Percentiles rank a stretch among this genome's conserved stretches.
These are phyloP conservation scores for Tretioscincus oriximinensis DNA, from an alignment of 2,113 vertebrate species.

Conservation along the genomic window DNA sequence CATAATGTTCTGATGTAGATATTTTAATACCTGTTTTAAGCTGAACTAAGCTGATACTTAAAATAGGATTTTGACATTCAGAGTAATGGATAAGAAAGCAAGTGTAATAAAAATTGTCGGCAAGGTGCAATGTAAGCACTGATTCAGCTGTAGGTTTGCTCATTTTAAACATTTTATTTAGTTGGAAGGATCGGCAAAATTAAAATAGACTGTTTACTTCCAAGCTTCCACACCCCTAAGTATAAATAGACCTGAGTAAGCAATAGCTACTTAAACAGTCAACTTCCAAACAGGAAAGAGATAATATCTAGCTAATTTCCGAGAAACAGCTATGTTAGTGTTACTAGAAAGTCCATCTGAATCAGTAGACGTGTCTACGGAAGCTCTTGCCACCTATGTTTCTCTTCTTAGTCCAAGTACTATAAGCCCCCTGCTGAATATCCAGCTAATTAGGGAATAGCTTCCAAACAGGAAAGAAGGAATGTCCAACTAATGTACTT, in stretches of 20 bases:
- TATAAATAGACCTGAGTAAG: neutral
- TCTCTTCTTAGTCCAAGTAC: no score
- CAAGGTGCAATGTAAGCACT: constrained; percentile 48
- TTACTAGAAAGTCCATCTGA: no score
- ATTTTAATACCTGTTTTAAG: constrained; percentile 55
- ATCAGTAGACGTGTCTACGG: no score
- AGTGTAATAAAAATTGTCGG: constrained; percentile 58
- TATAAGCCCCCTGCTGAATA: neutral
- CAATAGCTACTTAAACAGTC: neutral
- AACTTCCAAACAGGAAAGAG: neutral
- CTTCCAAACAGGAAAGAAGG: neutral
- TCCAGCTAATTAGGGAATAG: neutral
- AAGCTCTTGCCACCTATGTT: no score
- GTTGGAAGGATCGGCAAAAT: constrained; percentile 41
- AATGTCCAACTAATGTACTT: neutral
- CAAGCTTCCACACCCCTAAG: neutral
- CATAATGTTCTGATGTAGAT: constrained; percentile 29
- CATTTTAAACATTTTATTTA: constrained; percentile 59
- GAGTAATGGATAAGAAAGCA: constrained; percentile 54
- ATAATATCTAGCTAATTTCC: neutral
- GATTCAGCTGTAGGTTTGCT: constrained; percentile 48
- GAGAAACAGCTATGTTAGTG: no score
- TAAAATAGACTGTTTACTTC: constrained; percentile 29
- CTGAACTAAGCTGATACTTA: constrained; percentile 46
- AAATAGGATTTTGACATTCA: constrained; percentile 61